Percentiles rank a stretch among this genome's conserved stretches.
Evolutionary conservation across 2,113 vertebrate species (phyloP).

Genomic region (Callocephalon fimbriatum): DNA sequence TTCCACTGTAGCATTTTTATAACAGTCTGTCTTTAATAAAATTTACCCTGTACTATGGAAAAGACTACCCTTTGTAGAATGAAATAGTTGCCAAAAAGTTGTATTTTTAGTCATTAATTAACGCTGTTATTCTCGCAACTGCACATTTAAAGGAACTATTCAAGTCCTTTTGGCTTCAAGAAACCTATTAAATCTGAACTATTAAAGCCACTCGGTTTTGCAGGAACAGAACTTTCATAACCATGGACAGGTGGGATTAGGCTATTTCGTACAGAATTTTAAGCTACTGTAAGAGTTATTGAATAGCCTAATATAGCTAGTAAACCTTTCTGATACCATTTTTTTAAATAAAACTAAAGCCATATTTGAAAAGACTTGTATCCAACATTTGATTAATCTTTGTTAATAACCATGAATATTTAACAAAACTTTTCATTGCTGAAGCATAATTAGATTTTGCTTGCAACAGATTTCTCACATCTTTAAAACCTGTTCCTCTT

Average conservation of each 20-base stretch:
- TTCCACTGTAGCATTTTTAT: neutral
- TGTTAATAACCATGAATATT: neutral
- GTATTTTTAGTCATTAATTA: neutral
- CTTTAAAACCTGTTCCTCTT: slow-evolving; percentile 50
- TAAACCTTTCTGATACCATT: neutral
- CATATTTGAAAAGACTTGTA: neutral
- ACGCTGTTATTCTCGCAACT: neutral
- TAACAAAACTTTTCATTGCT: neutral
- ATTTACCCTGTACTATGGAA: neutral
- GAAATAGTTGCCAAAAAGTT: neutral
- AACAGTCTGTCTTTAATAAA: neutral
- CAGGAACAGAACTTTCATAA: neutral
- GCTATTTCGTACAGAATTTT: neutral
- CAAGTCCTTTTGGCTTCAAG: neutral
- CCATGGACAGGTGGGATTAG: neutral
- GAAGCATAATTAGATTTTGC: neutral
- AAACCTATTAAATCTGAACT: neutral
- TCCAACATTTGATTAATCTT: neutral
- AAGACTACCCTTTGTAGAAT: neutral
- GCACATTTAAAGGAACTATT: neutral
- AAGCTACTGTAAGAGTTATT: neutral
- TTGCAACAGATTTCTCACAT: neutral
- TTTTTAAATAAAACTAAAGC: neutral
- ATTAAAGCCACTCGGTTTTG: neutral
- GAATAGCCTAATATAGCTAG: neutral